A percentile compares a stretch with the other conserved stretches of the same genome.
Evolutionary conservation across 2,113 vertebrate genomes (phyloP).

Genomic region (Hemiscyllium ocellatum): DNA sequence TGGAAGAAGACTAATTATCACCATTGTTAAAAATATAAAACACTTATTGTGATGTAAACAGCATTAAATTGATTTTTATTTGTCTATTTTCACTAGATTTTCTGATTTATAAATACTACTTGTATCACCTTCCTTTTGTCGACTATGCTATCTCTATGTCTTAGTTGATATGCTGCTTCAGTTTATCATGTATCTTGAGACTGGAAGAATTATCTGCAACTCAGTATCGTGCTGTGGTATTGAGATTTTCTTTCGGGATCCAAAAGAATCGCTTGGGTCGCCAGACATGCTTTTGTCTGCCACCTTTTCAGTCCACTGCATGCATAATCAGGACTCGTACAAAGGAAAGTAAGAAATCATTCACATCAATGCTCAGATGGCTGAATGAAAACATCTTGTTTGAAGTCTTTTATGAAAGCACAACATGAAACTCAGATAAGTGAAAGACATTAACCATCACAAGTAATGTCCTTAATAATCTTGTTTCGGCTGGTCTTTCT

Average conservation of each 20-base stretch:
- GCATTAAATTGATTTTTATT: background rate
- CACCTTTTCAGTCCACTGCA: slow-evolving; percentile 35
- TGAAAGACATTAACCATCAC: slow-evolving; percentile 93
- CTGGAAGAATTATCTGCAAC: background rate
- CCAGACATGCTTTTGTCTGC: slow-evolving; percentile 35
- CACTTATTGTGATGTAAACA: background rate
- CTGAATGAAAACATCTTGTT: slow-evolving; percentile 72
- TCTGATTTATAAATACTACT: background rate
- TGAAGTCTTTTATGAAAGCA: slow-evolving; percentile 81
- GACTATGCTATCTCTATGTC: background rate
- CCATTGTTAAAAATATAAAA: background rate
- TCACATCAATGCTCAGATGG: slow-evolving; percentile 69
- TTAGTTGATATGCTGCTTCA: background rate
- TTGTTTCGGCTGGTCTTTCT: slow-evolving; percentile 88
- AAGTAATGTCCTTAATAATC: slow-evolving; percentile 99
- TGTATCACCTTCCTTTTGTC: background rate
- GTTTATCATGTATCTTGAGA: background rate
- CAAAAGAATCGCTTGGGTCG: slow-evolving; percentile 28
- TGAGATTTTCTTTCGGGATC: slow-evolving; percentile 26
- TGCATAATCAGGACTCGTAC: slow-evolving; percentile 25
- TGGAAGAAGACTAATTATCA: background rate
- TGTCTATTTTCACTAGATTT: background rate
- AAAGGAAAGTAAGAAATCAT: slow-evolving; percentile 29
- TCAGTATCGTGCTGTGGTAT: slow-evolving; percentile 8
- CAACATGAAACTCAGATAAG: slow-evolving; percentile 78